A percentile compares a stretch with the other conserved stretches of the same genome.
phyloP scores from a whole-genome alignment of 2,888 invertebrate genomes.

The Sturmia bella region DNA sequence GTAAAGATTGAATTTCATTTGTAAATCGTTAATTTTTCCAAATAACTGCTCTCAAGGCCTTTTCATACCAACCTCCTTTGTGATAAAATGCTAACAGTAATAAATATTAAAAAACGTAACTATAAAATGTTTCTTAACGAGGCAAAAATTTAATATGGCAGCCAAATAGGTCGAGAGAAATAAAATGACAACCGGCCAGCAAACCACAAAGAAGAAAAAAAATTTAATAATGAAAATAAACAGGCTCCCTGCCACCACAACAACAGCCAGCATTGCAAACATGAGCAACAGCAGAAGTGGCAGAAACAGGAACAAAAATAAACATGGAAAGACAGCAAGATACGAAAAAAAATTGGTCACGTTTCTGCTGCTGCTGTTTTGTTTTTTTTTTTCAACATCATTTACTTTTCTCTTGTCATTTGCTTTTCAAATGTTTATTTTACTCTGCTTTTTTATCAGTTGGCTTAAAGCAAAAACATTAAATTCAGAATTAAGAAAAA shows the following conservation, averaged over 20 bases:
- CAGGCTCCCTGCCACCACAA: background rate
- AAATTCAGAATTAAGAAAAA: slow-evolving; percentile 26
- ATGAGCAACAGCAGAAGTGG: slow-evolving; percentile 6
- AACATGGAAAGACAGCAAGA: background rate
- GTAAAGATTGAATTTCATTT: no score
- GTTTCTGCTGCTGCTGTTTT: no score
- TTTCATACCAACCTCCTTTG: background rate
- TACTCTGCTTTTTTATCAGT: slow-evolving; percentile 45
- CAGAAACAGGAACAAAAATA: no score
- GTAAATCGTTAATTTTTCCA: no score
- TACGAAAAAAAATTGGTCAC: background rate
- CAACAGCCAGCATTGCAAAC: background rate
- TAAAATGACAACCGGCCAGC: slow-evolving; percentile 56
- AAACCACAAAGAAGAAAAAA: slow-evolving; percentile 41
- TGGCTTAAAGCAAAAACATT: slow-evolving; percentile 46
- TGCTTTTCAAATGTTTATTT: slow-evolving; percentile 37
- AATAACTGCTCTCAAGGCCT: no score
- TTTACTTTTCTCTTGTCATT: slow-evolving; percentile 59
- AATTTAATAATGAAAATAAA: background rate
- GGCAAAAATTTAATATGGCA: slow-evolving; percentile 66
- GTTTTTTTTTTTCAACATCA: no score
- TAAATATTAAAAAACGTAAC: slow-evolving; percentile 9
- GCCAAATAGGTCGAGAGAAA: slow-evolving; percentile 64
- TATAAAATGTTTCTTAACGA: slow-evolving; percentile 65
- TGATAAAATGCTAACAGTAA: slow-evolving; percentile 12